Conservation (phyloP, 2,113 vertebrate genomes). For the Macroglossus sobrinus region DNA sequence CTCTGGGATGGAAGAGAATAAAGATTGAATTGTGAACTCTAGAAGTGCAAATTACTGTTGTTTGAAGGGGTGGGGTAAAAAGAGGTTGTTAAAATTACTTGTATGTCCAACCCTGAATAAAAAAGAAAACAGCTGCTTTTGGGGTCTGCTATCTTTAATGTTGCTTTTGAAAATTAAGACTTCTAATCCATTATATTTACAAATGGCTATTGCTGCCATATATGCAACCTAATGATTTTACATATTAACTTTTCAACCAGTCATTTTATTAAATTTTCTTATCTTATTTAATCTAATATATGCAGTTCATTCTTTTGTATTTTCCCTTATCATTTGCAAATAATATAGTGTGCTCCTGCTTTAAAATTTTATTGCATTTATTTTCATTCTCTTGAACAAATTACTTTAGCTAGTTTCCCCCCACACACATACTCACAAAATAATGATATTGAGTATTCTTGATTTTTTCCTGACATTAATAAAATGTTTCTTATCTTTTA, state of each 20-base stretch:
- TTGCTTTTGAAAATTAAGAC: neutral
- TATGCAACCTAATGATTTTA: neutral
- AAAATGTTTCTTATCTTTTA: neutral
- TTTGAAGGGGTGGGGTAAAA: neutral
- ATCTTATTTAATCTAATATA: neutral
- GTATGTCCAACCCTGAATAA: neutral
- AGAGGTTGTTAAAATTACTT: neutral
- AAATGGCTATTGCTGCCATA: too few relatives aligned
- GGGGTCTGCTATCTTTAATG: neutral
- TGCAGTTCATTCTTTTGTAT: neutral
- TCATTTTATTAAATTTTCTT: neutral
- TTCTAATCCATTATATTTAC: neutral
- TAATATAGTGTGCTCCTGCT: neutral
- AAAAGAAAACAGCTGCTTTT: neutral
- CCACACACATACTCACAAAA: neutral
- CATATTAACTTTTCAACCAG: neutral
- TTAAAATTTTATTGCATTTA: neutral
- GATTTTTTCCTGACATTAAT: neutral
- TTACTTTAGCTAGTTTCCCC: neutral
- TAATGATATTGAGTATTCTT: neutral
- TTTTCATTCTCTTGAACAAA: neutral
- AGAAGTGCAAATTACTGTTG: neutral
- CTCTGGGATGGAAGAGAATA: neutral
- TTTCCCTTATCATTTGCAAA: neutral
- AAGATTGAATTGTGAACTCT: too few relatives aligned